Base-by-base conservation (phyloP, 2,113 vertebrate genomes). In the Gasterosteus nipponicus region DNA sequence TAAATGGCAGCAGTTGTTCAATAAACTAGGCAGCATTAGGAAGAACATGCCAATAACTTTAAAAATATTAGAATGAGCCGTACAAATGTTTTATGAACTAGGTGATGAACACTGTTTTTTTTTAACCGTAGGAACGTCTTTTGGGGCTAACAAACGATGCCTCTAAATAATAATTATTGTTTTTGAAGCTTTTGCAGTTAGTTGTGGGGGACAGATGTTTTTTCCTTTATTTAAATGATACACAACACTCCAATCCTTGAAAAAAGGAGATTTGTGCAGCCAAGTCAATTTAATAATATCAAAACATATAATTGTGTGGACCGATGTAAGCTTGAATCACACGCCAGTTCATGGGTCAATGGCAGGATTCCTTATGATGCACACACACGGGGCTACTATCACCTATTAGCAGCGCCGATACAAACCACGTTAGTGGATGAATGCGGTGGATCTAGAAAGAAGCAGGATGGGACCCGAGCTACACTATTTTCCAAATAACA, bases 1-100 rank as follows among this genome's bases (percentile, higher is more conserved):
- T 71, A 60, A 74, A 76, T 74, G 16, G 3, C 42, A 69, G 14
- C 54, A 82, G 7, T 3, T 46, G 38, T 15, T 14, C 3, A 44
- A 29, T 7, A 7, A 58, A 38, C 8, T 35, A 12, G 18, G 8
- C 26, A 46, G 42, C 22, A 59, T 8, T 4, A 42, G 33, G 15
- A 65, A 3, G 22, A 41, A 9, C 12, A 22, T 60, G 5, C 59
- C 5, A 41, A 33, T 47, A 49, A 22, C 51, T 72, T 61, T 63
- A 11, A 68, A 29, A 49, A 19, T 12, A 10, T 59, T 75, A 19
- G n/a, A 22, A 46, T 44, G 8, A 11, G 6, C 14, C 46, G 22
- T 58, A 6, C 44, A 4, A 18, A 54, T 46, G n/a, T 64, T 63
- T 26, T 33, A 49, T 11, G 26, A 18, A 38, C 33, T 42, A 15